These are phyloP conservation scores for Ciconia boyciana DNA, from an alignment of 2,113 vertebrate species.

Conservation along the genomic window DNA sequence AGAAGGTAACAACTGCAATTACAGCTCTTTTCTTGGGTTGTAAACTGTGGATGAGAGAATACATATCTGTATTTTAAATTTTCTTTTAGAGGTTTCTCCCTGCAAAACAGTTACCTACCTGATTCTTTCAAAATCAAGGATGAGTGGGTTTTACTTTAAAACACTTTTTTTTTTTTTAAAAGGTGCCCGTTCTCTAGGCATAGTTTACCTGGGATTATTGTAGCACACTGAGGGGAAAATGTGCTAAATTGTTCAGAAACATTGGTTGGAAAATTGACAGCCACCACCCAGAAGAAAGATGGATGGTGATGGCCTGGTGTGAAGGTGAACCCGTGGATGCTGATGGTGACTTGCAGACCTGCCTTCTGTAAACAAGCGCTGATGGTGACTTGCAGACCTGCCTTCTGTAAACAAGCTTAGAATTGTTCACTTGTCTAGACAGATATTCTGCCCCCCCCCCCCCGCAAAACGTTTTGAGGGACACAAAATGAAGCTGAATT, in stretches of 20 bases:
- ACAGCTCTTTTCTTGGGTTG: not conserved
- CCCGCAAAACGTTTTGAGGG: not conserved
- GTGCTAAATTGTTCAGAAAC: not conserved
- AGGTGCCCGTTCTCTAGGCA: fast-evolving
- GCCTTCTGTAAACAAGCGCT: not conserved
- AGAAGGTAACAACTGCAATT: not conserved
- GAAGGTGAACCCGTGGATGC: not conserved
- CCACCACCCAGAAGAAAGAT: not conserved
- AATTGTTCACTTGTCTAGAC: not conserved
- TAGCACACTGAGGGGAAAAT: not conserved
- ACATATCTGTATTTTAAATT: not conserved
- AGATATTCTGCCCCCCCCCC: too few species aligned
- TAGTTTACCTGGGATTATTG: not conserved
- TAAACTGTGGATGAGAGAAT: not conserved
- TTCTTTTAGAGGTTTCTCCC: not conserved
- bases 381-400: not conserved
- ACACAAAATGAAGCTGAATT: not conserved
- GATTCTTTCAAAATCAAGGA: not conserved
- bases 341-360: not conserved
- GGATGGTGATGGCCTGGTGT: not conserved
- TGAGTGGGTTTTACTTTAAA: not conserved
- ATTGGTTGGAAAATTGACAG: not conserved
- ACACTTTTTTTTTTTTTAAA: not conserved
- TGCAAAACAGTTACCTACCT: not conserved
- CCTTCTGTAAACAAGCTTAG: not conserved